Conservation (phyloP, 1,140 invertebrate genomes). For the Dendroctonus ponderosae region DNA sequence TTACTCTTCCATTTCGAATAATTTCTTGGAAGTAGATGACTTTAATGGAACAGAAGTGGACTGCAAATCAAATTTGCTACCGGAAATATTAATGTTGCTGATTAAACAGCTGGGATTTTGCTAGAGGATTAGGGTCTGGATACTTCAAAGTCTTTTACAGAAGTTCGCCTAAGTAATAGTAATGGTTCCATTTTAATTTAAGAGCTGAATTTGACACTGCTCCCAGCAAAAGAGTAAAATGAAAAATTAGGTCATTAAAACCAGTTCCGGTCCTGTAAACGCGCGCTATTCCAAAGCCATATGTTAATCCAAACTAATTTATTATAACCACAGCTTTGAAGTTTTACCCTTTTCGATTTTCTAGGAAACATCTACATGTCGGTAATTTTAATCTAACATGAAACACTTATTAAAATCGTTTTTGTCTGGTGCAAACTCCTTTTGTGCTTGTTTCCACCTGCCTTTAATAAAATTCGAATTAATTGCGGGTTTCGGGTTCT, state of each 20-base stretch:
- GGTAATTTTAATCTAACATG: conserved; percentile 28
- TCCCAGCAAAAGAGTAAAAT: neutral
- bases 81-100: neutral
- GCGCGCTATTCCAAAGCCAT: conserved; percentile 23
- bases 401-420: conserved; percentile 31
- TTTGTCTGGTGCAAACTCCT: conserved; percentile 17
- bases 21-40: conserved; percentile 2
- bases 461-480: conserved; percentile 27
- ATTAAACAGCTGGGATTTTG: neutral
- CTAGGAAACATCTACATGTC: conserved; percentile 20
- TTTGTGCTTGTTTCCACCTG: conserved; percentile 19
- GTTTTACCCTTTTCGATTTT: conserved; percentile 26
- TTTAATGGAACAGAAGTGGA: conserved; percentile 6
- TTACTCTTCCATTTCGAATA: neutral
- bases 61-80: neutral
- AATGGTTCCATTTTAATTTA: no score
- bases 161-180: no score
- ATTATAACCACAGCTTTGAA: conserved; percentile 29
- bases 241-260: neutral
- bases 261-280: conserved; percentile 15
- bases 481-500: conserved; percentile 6
- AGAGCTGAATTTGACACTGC: no score
- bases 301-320: conserved; percentile 32
- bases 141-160: no score
- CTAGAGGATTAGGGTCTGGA: neutral